Evolutionary conservation across 2,113 vertebrate genomes (phyloP).

Genomic region (Coregonus clupeaformis): DNA sequence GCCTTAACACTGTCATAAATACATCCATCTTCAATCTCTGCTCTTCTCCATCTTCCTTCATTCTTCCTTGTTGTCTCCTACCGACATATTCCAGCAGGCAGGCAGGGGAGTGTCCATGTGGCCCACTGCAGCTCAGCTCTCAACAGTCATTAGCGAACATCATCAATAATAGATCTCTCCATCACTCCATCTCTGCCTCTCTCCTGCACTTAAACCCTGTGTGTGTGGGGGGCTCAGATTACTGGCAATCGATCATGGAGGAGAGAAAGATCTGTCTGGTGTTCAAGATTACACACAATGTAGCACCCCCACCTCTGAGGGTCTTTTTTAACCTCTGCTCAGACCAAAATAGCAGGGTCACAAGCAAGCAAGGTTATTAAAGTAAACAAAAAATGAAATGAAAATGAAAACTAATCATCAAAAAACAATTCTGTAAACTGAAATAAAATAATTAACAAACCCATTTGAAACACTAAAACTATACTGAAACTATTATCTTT

Average conservation of each 20-base stretch:
- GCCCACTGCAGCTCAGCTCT: constrained; percentile 67
- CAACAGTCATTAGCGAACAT: constrained; percentile 72
- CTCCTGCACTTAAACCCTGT: constrained; percentile 70
- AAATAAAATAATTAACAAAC: too few species aligned
- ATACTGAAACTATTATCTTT: too few species aligned
- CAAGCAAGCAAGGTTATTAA: too few species aligned
- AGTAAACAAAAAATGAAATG: too few species aligned
- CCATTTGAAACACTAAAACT: too few species aligned
- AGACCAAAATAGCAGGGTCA: too few species aligned
- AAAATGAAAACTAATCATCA: too few species aligned
- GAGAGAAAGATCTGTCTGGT: neutral
- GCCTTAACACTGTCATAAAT: neutral
- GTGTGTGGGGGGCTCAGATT: constrained; percentile 67
- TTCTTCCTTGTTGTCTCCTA: neutral
- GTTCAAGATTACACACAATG: too few species aligned
- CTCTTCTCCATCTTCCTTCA: neutral
- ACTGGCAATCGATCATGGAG: constrained; percentile 68
- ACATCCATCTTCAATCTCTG: neutral
- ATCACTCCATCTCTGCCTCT: constrained; percentile 63
- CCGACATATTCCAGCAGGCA: neutral
- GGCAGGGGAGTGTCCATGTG: constrained; percentile 31
- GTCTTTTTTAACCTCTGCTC: too few species aligned
- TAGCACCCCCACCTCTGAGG: too few species aligned
- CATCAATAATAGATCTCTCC: constrained; percentile 80
- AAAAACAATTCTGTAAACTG: too few species aligned